Evolutionary conservation across 1,140 invertebrate species (phyloP).

Genomic region (Camponotus pennsylvanicus): DNA sequence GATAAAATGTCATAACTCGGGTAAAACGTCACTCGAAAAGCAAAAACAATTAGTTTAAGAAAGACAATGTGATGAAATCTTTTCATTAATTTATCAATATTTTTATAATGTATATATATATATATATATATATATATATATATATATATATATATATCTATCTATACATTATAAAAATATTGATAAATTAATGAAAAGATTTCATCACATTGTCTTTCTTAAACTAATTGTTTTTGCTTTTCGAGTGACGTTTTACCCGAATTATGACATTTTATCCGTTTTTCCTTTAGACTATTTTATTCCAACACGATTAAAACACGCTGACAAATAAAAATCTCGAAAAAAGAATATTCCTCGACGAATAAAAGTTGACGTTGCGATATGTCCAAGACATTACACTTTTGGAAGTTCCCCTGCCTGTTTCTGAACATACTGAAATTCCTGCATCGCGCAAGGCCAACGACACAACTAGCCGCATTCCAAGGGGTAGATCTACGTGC

Average conservation of each 20-base stretch:
- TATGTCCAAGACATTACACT: constrained; percentile 28
- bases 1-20: not conserved
- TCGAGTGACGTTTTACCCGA: too few species aligned
- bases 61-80: not conserved
- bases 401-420: not conserved
- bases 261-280: not conserved
- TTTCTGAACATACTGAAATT: constrained; percentile 66
- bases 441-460: constrained; percentile 71
- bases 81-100: not conserved
- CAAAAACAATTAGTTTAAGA: not conserved
- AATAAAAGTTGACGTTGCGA: constrained; percentile 16
- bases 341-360: not conserved
- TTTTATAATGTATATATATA: not conserved
- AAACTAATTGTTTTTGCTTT: not conserved
- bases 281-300: not conserved
- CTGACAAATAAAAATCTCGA: not conserved
- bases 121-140: too few species aligned
- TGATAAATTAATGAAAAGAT: not conserved
- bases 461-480: constrained; percentile 79
- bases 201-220: not conserved
- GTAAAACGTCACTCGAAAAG: not conserved
- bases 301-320: not conserved
- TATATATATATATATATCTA: too few species aligned
- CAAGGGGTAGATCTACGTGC: constrained; percentile 78
- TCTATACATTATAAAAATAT: not conserved